A percentile compares a stretch with the other conserved stretches of the same genome.
phyloP scores from a whole-genome alignment of 2,888 invertebrate genomes.

The Sussaba pulchella region DNA sequence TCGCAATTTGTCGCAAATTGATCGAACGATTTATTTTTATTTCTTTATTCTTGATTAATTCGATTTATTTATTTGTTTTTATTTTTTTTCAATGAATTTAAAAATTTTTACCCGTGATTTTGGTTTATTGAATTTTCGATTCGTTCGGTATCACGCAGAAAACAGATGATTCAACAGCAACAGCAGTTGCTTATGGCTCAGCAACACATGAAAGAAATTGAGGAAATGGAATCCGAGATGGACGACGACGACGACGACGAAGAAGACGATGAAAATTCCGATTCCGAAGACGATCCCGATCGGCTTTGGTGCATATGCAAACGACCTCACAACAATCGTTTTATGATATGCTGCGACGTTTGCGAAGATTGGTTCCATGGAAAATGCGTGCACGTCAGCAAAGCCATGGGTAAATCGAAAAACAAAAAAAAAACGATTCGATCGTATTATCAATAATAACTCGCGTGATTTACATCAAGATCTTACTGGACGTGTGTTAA shows the following conservation, averaged over 20 bases:
- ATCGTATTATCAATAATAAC: too few species aligned
- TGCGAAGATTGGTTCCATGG: constrained; percentile 99
- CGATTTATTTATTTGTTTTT: too few species aligned
- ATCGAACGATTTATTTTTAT: too few species aligned
- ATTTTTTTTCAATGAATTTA: not conserved
- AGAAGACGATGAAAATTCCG: constrained; percentile 86
- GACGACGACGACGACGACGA: constrained; percentile 87
- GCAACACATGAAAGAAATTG: constrained; percentile 48
- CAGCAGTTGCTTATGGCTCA: not conserved
- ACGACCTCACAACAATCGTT: constrained; percentile 97
- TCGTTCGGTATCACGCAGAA: constrained; percentile 5
- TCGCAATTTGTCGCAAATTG: not conserved
- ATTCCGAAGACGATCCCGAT: constrained; percentile 97
- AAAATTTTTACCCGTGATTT: not conserved
- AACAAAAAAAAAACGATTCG: too few species aligned
- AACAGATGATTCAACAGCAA: constrained; percentile 33
- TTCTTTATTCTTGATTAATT: too few species aligned
- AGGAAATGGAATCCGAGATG: constrained; percentile 44
- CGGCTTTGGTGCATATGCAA: constrained; percentile 98
- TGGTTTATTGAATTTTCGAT: not conserved
- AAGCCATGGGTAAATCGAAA: constrained; percentile 89
- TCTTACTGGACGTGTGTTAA: too few species aligned
- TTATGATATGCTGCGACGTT: constrained; percentile 98
- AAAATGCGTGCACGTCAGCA: constrained; percentile 97
- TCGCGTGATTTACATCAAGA: too few species aligned